phyloP scores from a whole-genome alignment of 1,140 invertebrate genomes.

The Bombus balteatus region DNA sequence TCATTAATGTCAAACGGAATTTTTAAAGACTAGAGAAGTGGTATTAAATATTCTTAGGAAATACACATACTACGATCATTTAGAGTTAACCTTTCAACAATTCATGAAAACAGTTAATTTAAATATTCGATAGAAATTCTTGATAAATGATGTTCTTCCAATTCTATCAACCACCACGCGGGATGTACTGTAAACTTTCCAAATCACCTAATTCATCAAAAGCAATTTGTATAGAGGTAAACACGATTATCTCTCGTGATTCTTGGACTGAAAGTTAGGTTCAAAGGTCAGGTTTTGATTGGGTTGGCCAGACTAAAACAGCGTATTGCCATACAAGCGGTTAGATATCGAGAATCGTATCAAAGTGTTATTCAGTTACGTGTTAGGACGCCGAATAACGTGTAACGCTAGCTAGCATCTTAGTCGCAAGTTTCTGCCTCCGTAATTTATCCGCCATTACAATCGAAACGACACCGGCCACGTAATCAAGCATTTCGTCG shows the following conservation, averaged over 20 bases:
- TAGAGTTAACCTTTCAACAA: too few species aligned
- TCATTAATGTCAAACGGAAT: not conserved
- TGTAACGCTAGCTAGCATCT: not conserved
- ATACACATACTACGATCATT: not conserved
- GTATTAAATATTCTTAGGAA: not conserved
- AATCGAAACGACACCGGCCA: not conserved
- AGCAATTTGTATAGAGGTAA: not conserved
- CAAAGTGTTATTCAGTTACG: constrained; percentile 29
- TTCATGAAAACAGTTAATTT: too few species aligned
- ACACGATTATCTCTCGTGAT: too few species aligned
- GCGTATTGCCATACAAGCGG: constrained; percentile 11
- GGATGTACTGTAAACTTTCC: not conserved
- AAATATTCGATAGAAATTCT: too few species aligned
- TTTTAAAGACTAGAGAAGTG: not conserved
- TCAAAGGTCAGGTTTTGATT: constrained; percentile 13
- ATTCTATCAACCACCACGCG: too few species aligned
- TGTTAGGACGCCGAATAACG: constrained; percentile 30
- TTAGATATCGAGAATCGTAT: not conserved
- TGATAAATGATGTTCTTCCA: too few species aligned
- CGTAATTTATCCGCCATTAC: constrained; percentile 15
- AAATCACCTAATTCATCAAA: not conserved
- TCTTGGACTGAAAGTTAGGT: not conserved
- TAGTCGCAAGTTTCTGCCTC: not conserved
- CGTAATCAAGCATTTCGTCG: constrained; percentile 26
- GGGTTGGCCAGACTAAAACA: constrained; percentile 35